phyloP scores from a whole-genome alignment of 1,140 invertebrate genomes.

The Drosophila melanogaster region Release_6_plus_ISO1_MT NT_037436.4:2181001-2181500 shows the following conservation, averaged over 20 bases:
- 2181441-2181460: conserved; percentile 73
- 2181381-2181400: conserved; percentile 42
- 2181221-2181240: conserved; percentile 49
- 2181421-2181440: not conserved
- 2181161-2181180: not conserved
- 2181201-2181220: conserved; percentile 17
- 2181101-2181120: conserved; percentile 2
- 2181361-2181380: conserved; percentile 21
- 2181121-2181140: conserved; percentile 22
- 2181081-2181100: not conserved
- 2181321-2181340: not conserved
- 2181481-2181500: conserved; percentile 76
- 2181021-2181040: conserved; percentile 3
- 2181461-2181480: conserved; percentile 81
- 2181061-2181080: conserved; percentile 34
- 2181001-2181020: not conserved
- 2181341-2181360: conserved; percentile 76
- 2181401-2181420: not conserved
- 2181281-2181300: conserved; percentile 81
- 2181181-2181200: not conserved
- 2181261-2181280: conserved; percentile 53
- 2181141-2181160: conserved; percentile 42
- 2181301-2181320: conserved; percentile 24
- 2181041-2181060: conserved; percentile 24
- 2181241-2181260: conserved; percentile 41